A percentile compares a stretch with the other conserved stretches of the same genome.
Conservation (phyloP, 1,140 invertebrate genomes). For the Trinorchestia longiramus region DNA sequence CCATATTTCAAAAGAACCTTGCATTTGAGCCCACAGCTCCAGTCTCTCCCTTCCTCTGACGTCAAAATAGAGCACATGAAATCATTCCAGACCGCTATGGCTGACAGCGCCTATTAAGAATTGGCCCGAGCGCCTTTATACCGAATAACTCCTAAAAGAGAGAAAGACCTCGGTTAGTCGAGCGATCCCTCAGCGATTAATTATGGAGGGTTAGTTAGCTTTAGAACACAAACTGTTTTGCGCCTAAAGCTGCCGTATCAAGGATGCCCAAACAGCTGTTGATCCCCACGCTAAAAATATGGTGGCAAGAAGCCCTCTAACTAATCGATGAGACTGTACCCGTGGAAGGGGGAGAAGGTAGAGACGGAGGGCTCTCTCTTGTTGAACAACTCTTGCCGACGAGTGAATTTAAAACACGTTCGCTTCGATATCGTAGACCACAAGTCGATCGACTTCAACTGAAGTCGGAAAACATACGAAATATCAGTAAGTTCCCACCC, state of each 20-base stretch:
- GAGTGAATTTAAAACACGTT: background rate
- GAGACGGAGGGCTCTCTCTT: background rate
- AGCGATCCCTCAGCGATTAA: slow-evolving; percentile 24
- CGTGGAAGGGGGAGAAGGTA: background rate
- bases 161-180: background rate
- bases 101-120: slow-evolving; percentile 8
- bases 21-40: background rate
- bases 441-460: background rate
- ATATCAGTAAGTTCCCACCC: background rate
- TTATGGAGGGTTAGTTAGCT: slow-evolving; percentile 41
- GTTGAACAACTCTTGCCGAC: background rate
- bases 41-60: background rate
- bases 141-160: slow-evolving; percentile 12
- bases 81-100: background rate
- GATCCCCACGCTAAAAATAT: background rate
- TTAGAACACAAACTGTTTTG: slow-evolving; percentile 20
- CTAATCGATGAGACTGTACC: background rate
- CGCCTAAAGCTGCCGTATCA: slow-evolving; percentile 45
- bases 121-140: background rate
- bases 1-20: background rate
- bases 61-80: background rate
- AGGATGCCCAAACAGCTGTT: slow-evolving; percentile 43
- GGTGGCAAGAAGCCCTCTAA: background rate
- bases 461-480: background rate
- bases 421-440: background rate